Evolutionary conservation across 2,797 vertebrate species (phyloP), one percentile per base, ranked within the genome.

Genomic region (Tenualosa thibaudeaui): DNA sequence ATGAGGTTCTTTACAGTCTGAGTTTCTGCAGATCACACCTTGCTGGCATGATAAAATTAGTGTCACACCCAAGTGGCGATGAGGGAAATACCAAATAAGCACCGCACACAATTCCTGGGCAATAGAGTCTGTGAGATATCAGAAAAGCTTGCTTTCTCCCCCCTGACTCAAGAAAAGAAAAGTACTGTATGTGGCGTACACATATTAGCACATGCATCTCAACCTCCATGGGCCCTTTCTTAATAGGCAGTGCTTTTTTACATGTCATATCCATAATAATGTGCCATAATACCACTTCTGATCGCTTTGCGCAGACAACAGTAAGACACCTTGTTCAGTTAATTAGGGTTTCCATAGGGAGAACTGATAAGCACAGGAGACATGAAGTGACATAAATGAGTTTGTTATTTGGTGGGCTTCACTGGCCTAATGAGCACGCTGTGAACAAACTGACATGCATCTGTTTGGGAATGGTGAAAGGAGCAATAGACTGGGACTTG

Each of bases 291-390:
- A 86, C 54, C 85, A 71, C 81, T 54, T 56, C 43, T 75, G 81
- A 78, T 88, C 88, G 88, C 88, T 90, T 86, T 81, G 40, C 62
- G 68, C 12, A 83, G 84, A 83, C 85, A 84, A 46, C n/a, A 65
- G 26, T 54, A 12, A 62, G 84, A 81, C 81, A 86, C 85, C 12
- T 86, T 84, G 85, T 24, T 88, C 81, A 84, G 82, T 88, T 87
- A 89, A 89, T 89, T 81, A 84, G 46, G 84, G 83, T 75, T 82
- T 91, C 85, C 49, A 26, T 9, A 51, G 81, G 86, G 86, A 88
- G n/a, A 81, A 5, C n/a, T 88, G 85, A 90, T 88, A 85, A 85
- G 46, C 83, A 50, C 8, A 31, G n/a, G 46, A 82, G 62, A 46
- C 82, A 56, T 65, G 68, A 71, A 46, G 84, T 85, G 22, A 50